A percentile compares a stretch with the other conserved stretches of the same genome.
Evolutionary conservation across 1,140 invertebrate genomes (phyloP).

Genomic region (Nixonia krombeini): DNA sequence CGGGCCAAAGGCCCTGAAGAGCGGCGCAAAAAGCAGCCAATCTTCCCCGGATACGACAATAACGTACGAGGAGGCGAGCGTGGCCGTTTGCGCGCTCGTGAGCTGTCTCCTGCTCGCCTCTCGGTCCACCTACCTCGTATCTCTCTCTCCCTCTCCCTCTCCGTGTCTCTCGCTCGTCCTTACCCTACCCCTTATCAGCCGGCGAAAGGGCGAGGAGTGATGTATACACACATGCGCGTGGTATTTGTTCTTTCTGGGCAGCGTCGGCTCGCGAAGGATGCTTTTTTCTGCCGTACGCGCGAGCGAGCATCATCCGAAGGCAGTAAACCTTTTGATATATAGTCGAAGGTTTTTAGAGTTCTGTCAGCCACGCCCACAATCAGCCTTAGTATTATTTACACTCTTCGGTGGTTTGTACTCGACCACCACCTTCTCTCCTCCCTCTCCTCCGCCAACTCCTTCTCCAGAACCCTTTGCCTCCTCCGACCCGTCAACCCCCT

Average conservation of each 20-base stretch:
- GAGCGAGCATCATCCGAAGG: constrained; percentile 65
- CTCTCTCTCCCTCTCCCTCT: constrained; percentile 24
- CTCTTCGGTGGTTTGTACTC: constrained; percentile 63
- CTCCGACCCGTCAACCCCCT: constrained; percentile 18
- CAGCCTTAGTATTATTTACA: constrained; percentile 73
- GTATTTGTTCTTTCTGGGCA: constrained; percentile 61
- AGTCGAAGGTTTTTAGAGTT: constrained; percentile 73
- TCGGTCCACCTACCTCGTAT: constrained; percentile 31
- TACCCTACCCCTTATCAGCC: constrained; percentile 45
- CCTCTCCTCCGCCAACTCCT: constrained; percentile 9
- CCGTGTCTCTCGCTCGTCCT: too few relatives aligned
- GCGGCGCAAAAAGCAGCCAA: constrained; percentile 53
- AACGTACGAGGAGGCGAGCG: constrained; percentile 49
- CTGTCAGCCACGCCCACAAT: constrained; percentile 73
- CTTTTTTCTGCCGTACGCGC: constrained; percentile 40
- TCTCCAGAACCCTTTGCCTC: constrained; percentile 15
- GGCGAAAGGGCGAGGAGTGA: constrained; percentile 40
- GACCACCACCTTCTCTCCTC: constrained; percentile 39
- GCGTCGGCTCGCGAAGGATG: constrained; percentile 14
- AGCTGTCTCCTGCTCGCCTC: constrained; percentile 25
- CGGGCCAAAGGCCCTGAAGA: background rate
- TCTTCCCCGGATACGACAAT: constrained; percentile 56
- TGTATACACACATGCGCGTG: constrained; percentile 31
- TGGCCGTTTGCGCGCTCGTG: constrained; percentile 21
- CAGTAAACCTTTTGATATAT: constrained; percentile 73